phyloP scores from a whole-genome alignment of 2,888 invertebrate genomes.

The Dolichomitus sp. region DNA sequence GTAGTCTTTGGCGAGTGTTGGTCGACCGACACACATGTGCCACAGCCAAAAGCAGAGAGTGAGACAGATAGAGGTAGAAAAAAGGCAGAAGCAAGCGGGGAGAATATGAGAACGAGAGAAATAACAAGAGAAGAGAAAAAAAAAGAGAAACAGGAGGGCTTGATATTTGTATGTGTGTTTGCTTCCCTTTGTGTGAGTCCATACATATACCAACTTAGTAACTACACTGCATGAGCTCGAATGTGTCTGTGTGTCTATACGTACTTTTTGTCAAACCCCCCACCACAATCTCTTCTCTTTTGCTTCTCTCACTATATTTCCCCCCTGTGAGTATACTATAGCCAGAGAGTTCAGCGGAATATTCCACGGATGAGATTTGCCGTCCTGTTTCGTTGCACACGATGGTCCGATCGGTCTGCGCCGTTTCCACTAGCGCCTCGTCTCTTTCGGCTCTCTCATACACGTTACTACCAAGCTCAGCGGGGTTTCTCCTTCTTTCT shows the following conservation, averaged over 20 bases:
- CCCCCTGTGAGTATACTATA: conserved; percentile 21
- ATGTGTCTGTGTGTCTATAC: conserved; percentile 38
- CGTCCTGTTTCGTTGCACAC: conserved; percentile 61
- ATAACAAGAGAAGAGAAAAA: conserved; percentile 43
- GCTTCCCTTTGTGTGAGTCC: conserved; percentile 8
- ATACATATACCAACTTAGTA: not conserved
- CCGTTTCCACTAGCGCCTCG: conserved; percentile 26
- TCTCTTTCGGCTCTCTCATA: conserved; percentile 2
- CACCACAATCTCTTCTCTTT: conserved; percentile 21
- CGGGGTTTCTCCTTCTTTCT: conserved; percentile 39
- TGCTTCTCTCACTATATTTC: conserved; percentile 39
- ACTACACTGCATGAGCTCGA: conserved; percentile 1
- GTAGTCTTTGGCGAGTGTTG: conserved; percentile 27
- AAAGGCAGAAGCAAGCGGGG: conserved; percentile 19
- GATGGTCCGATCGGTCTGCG: conserved; percentile 18
- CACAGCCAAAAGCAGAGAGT: conserved; percentile 42
- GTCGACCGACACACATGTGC: conserved; percentile 21
- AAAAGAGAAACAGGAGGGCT: conserved; percentile 36
- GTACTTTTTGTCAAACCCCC: conserved; percentile 45
- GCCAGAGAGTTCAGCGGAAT: conserved; percentile 73
- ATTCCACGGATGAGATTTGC: conserved; percentile 73
- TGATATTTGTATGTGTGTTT: conserved; percentile 16
- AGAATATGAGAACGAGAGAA: conserved; percentile 48
- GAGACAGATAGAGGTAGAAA: conserved; percentile 23
- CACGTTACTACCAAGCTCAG: conserved; percentile 4